Evolutionary conservation across 2,888 invertebrate genomes (phyloP), one percentile per base, ranked within the genome.

Genomic region (Microctonus hyperodae): DNA sequence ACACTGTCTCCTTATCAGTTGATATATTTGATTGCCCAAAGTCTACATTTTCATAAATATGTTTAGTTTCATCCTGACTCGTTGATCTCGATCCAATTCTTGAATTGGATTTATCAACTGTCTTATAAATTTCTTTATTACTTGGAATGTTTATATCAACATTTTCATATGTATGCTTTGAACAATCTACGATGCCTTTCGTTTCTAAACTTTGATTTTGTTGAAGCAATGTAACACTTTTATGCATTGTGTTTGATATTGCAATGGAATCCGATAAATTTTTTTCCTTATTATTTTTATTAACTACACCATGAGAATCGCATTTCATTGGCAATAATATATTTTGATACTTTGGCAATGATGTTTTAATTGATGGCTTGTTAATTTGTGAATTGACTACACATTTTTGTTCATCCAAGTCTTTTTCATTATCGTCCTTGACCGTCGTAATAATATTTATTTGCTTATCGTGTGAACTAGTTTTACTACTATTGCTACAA

Each of bases 131-230:
- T 35, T 76, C 72, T 35, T 70, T 72, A 44, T 71, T 63, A 25
- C 72, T 76, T 10, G 74, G 74, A 65, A 74, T 73, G 64, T 78
- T 76, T n/a, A 73, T 72, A 10, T 74, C 77, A 53, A 79, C 75
- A 70, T 80, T 80, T 68, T 81, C 79, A 65, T 80, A 79, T 13
- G 77, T 76, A 68, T 76, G 77, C 22, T 61, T 44, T 11, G 61
- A 44, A 37, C 66, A 60, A 61, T 66, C 61, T 22, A 55, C 25
- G 16, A 55, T 44, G 25, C 35, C 40, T n/a, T 55, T 70, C 22
- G 63, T 37, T 23, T 69, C 60, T 23, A 44, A 2, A 2, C 55
- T 48, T 31, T 63, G 33, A 22, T 28, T 35, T 20, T 59, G 63
- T 13, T 50, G 23, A 16, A 51, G n/a, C 25, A 23, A 23, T 4